Evolutionary conservation across 1,140 invertebrate species (phyloP).

Genomic region (Bombus confusus): DNA sequence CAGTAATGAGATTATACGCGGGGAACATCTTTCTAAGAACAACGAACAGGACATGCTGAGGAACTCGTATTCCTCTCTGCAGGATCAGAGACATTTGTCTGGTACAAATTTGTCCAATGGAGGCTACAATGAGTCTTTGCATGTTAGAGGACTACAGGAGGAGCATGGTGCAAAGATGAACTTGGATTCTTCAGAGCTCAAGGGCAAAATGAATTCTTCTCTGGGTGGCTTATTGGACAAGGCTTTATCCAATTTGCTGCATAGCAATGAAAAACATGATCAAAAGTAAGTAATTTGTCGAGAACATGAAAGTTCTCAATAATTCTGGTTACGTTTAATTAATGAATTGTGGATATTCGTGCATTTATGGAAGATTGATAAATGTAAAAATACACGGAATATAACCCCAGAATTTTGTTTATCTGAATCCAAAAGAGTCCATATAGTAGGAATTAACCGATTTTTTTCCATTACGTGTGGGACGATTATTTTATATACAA

Average conservation of each 20-base stretch:
- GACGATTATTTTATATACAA: too few relatives aligned
- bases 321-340: background rate
- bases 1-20: conserved; percentile 3
- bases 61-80: conserved; percentile 38
- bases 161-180: conserved; percentile 9
- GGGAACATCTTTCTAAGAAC: background rate
- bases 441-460: too few relatives aligned
- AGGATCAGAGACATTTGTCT: conserved; percentile 31
- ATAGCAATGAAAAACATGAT: conserved; percentile 79
- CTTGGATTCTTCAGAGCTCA: conserved; percentile 64
- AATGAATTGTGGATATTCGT: too few relatives aligned
- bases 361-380: too few relatives aligned
- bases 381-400: too few relatives aligned
- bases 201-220: conserved; percentile 72
- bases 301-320: background rate
- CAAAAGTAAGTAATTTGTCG: conserved; percentile 74
- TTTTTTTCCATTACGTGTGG: too few relatives aligned
- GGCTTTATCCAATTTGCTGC: conserved; percentile 78
- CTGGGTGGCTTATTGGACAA: conserved; percentile 78
- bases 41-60: conserved; percentile 26
- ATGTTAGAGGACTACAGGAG: conserved; percentile 11
- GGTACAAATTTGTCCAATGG: conserved; percentile 36
- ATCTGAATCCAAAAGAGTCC: too few relatives aligned
- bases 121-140: background rate
- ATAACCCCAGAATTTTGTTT: too few relatives aligned